These are phyloP conservation scores for Caerostris darwini DNA, from an alignment of 1,140 invertebrate genomes.

Conservation along the genomic window DNA sequence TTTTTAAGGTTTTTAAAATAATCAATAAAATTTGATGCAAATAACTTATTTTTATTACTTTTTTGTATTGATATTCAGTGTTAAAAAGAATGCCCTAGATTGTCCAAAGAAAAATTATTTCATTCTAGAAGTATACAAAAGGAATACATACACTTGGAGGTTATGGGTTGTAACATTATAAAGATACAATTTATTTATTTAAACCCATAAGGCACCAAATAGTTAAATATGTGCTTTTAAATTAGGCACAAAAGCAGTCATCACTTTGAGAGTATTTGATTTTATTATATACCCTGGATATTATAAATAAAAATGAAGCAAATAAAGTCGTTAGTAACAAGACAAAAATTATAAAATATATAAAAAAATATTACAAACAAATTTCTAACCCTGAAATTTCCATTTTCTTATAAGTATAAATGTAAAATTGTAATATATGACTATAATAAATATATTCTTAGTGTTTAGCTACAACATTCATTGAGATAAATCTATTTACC, in stretches of 20 bases:
- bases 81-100: no score
- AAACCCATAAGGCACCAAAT: slow-evolving; percentile 25
- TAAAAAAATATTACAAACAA: background rate
- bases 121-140: background rate
- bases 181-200: background rate
- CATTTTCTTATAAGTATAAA: slow-evolving; percentile 23
- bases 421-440: background rate
- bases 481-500: slow-evolving; percentile 11
- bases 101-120: background rate
- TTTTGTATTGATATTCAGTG: no score
- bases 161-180: background rate
- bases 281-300: background rate
- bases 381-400: background rate
- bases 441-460: slow-evolving; percentile 5
- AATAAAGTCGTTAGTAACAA: background rate
- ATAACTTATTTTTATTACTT: no score
- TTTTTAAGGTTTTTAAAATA: no score
- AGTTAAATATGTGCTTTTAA: slow-evolving; percentile 15
- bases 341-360: background rate
- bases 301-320: background rate
- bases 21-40: no score
- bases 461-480: slow-evolving; percentile 38
- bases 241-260: background rate
- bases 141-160: background rate
- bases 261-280: background rate